phyloP scores from a whole-genome alignment of 2,113 vertebrate species.

The Verasper variegatus region DNA sequence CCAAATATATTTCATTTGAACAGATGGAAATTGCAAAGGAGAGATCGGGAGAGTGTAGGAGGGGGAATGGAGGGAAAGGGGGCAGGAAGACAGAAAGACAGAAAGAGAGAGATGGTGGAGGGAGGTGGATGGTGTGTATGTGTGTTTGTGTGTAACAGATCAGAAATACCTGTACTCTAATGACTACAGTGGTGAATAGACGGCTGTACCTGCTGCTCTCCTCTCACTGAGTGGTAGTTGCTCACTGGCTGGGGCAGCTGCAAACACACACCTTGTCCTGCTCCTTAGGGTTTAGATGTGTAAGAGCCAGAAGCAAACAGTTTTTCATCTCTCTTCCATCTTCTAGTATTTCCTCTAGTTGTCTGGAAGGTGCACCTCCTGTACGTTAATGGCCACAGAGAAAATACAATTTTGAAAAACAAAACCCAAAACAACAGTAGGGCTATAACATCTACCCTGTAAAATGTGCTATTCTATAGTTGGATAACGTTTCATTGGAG shows the following conservation, averaged over 20 bases:
- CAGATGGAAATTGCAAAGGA: constrained; percentile 79
- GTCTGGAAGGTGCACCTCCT: neutral
- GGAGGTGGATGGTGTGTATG: constrained; percentile 1
- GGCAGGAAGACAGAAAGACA: constrained; percentile 25
- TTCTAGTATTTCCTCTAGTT: neutral
- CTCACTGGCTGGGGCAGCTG: constrained; percentile 8
- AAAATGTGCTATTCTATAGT: neutral
- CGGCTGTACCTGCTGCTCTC: constrained; percentile 7
- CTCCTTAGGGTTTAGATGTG: neutral
- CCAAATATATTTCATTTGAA: constrained; percentile 80
- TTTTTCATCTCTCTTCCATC: constrained; percentile 7
- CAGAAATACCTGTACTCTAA: constrained; percentile 42
- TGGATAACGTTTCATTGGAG: neutral
- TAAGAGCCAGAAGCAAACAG: neutral
- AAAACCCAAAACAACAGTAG: neutral
- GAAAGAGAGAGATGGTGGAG: constrained; percentile 49
- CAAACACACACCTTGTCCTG: constrained; percentile 33
- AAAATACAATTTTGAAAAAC: neutral
- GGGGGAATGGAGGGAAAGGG: neutral
- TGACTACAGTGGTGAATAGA: constrained; percentile 17
- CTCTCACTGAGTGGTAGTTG: constrained; percentile 22
- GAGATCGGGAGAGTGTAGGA: constrained; percentile 57
- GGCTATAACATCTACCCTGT: neutral
- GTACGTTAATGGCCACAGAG: neutral
- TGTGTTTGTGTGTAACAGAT: constrained; percentile 16